phyloP scores from a whole-genome alignment of 2,113 vertebrate genomes.

The Caranx ignobilis region DNA sequence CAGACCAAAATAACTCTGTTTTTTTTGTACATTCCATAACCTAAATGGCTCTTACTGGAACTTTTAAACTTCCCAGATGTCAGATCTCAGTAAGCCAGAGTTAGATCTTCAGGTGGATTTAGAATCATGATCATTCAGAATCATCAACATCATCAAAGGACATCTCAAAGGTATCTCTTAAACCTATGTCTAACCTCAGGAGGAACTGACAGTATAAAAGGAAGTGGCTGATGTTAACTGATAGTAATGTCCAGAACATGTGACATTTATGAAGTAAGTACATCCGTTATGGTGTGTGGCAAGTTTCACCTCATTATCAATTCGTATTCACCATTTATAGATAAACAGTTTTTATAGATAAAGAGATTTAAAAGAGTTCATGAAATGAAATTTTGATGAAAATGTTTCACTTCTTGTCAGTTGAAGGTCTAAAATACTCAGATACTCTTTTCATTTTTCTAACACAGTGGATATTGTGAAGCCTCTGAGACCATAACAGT shows the following conservation, averaged over 20 bases:
- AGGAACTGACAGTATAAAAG: not conserved
- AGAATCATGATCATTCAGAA: not conserved
- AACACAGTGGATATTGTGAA: not conserved
- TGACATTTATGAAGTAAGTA: not conserved
- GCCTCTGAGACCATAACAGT: not conserved
- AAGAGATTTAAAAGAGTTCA: not conserved
- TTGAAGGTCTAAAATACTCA: not conserved
- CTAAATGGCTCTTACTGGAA: slow-evolving; percentile 57
- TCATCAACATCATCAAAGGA: not conserved
- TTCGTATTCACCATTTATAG: not conserved
- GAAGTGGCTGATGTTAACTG: not conserved
- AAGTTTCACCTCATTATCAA: not conserved
- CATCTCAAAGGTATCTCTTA: not conserved
- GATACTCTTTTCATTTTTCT: slow-evolving; percentile 8
- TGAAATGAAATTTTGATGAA: not conserved
- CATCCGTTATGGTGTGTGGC: not conserved
- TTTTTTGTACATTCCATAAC: slow-evolving; percentile 49
- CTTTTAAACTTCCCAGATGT: slow-evolving; percentile 46
- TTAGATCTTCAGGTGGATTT: slow-evolving; percentile 18
- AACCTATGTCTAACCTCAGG: not conserved
- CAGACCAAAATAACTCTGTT: slow-evolving; percentile 48
- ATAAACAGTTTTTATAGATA: not conserved
- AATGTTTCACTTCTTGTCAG: not conserved
- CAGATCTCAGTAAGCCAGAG: slow-evolving; percentile 19
- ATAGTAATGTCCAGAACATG: not conserved